Conservation (phyloP, 2,113 vertebrate genomes). For the Burhinus oedicnemus region DNA sequence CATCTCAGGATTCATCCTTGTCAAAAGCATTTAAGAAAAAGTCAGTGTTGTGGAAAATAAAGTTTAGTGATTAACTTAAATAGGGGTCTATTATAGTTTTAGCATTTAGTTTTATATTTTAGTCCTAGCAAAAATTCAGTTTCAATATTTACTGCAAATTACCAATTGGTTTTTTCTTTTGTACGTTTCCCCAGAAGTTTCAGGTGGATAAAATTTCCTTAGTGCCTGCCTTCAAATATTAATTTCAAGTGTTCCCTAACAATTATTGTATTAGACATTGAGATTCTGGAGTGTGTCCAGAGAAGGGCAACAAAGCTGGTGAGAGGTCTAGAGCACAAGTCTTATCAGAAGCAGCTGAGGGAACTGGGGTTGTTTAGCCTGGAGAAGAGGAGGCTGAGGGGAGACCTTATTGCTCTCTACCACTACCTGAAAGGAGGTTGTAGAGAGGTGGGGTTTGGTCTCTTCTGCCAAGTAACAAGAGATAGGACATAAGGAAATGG, state of each 20-base stretch:
- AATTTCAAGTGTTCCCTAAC: background rate
- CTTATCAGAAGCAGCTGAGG: no score
- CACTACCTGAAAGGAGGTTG: no score
- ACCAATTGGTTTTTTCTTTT: background rate
- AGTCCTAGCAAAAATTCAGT: background rate
- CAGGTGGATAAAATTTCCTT: background rate
- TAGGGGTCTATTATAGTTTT: background rate
- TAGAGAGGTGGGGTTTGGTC: no score
- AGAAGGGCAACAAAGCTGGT: no score
- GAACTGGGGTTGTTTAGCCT: no score
- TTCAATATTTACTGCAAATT: background rate
- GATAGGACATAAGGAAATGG: no score
- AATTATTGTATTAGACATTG: background rate
- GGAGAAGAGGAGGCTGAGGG: no score
- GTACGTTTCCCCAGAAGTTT: background rate
- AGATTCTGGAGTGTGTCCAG: no score
- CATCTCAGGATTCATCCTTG: background rate
- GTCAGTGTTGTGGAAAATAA: background rate
- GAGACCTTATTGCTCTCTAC: no score
- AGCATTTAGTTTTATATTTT: background rate
- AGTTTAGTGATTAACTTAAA: background rate
- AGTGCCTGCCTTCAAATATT: background rate
- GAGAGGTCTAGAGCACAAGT: no score
- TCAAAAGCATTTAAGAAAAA: background rate
- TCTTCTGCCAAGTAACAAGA: no score